Percentiles rank a stretch among this genome's conserved stretches.
These are phyloP conservation scores for Drosophila vallismaia DNA, from an alignment of 2,888 invertebrate species.

Conservation along the genomic window DNA sequence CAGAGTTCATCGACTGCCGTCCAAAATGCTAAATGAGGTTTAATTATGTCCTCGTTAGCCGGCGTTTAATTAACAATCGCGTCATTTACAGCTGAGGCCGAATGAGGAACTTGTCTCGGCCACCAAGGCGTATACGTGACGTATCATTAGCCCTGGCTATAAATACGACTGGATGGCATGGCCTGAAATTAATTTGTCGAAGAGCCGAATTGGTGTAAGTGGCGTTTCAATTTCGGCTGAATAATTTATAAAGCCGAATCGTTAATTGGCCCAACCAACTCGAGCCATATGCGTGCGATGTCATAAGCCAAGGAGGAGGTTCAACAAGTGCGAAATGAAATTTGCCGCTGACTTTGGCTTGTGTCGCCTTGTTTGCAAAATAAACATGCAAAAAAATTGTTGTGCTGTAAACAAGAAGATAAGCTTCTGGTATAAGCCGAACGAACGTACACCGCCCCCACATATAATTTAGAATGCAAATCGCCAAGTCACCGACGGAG, in stretches of 20 bases:
- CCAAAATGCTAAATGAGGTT: conserved; percentile 25
- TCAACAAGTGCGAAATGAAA: conserved; percentile 78
- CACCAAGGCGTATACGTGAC: conserved; percentile 49
- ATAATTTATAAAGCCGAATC: conserved; percentile 48
- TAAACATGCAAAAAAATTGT: conserved; percentile 66
- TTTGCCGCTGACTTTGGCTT: conserved; percentile 53
- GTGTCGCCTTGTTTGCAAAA: conserved; percentile 57
- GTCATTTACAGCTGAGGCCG: conserved; percentile 9
- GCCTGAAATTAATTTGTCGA: conserved; percentile 59
- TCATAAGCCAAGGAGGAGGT: conserved; percentile 30
- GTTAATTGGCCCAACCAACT: conserved; percentile 42
- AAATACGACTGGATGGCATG: conserved; percentile 28
- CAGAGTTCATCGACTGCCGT: conserved; percentile 30
- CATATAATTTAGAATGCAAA: conserved; percentile 22
- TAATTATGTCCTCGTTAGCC: conserved; percentile 30
- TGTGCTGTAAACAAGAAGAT: conserved; percentile 75
- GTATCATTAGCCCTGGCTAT: conserved; percentile 49
- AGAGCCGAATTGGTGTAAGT: conserved; percentile 33
- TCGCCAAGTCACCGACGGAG: background rate
- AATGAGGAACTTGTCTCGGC: conserved; percentile 31
- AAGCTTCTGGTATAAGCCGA: conserved; percentile 54
- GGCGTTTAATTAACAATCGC: conserved; percentile 31
- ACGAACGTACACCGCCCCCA: conserved; percentile 32
- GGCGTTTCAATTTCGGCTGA: conserved; percentile 59
- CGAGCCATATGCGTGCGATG: conserved; percentile 42